These are phyloP conservation scores for Ceratoteleas bidentatus DNA, from an alignment of 1,140 invertebrate species.

Conservation along the genomic window DNA sequence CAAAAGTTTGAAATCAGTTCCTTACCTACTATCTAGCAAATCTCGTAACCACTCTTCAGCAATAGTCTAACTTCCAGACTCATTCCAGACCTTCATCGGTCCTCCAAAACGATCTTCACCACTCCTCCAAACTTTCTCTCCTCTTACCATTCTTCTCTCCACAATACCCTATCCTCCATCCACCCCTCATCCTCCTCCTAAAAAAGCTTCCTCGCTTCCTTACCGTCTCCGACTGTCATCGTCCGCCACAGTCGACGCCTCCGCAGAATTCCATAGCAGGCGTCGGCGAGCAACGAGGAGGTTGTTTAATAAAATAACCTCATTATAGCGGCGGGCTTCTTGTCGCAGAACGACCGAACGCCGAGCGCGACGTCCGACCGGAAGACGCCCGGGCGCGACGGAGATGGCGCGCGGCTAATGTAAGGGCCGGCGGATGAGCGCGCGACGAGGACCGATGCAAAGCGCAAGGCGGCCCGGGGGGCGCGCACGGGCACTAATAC, in stretches of 20 bases:
- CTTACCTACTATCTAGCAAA: too few species aligned
- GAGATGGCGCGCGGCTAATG: slow-evolving; percentile 41
- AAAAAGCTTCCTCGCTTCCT: slow-evolving; percentile 18
- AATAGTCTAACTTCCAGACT: too few species aligned
- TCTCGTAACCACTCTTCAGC: too few species aligned
- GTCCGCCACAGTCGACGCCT: slow-evolving; percentile 55
- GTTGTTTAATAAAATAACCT: slow-evolving; percentile 81
- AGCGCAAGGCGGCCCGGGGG: slow-evolving; percentile 17
- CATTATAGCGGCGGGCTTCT: slow-evolving; percentile 70
- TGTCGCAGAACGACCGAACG: slow-evolving; percentile 41
- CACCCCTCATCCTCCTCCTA: too few species aligned
- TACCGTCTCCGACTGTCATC: slow-evolving; percentile 42
- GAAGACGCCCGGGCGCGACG: not conserved
- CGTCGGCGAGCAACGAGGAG: slow-evolving; percentile 71
- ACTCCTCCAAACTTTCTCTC: too few species aligned
- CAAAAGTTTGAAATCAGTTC: too few species aligned
- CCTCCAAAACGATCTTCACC: too few species aligned
- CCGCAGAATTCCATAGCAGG: slow-evolving; percentile 67
- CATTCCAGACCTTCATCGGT: too few species aligned
- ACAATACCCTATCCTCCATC: too few species aligned
- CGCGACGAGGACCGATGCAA: slow-evolving; percentile 41
- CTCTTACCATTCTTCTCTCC: too few species aligned
- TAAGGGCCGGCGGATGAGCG: slow-evolving; percentile 31
- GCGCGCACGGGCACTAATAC: slow-evolving; percentile 80
- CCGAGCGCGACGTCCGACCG: slow-evolving; percentile 12